A percentile compares a stretch with the other conserved stretches of the same genome.
These are phyloP conservation scores for Crambe crambe DNA, from an alignment of 37 sponge, comb jelly and placozoan genomes.

Conservation along the genomic window DNA sequence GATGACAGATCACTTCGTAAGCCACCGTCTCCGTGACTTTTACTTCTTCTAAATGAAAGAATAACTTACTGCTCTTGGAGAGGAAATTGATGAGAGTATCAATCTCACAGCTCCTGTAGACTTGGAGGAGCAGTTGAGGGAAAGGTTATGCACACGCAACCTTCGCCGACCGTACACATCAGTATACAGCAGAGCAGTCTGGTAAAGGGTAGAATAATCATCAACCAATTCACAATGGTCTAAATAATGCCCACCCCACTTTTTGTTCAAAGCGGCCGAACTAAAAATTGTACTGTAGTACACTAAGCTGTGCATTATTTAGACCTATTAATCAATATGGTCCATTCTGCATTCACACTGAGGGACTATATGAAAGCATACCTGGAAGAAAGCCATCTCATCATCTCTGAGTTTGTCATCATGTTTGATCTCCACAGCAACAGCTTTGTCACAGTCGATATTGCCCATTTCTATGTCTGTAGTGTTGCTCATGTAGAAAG, in stretches of 20 bases:
- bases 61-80: conserved; percentile 83
- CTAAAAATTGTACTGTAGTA: too few relatives aligned
- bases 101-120: conserved; percentile 91
- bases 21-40: too few relatives aligned
- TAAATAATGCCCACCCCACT: too few relatives aligned
- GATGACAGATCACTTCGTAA: too few relatives aligned
- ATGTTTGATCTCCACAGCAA: conserved; percentile 95
- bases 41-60: too few relatives aligned
- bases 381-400: conserved; percentile 83
- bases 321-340: too few relatives aligned
- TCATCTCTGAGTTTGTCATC: conserved; percentile 95
- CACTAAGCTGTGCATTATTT: too few relatives aligned
- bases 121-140: conserved; percentile 73
- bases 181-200: conserved; percentile 97
- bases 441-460: conserved; percentile 75
- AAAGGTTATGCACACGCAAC: conserved; percentile 91
- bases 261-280: too few relatives aligned
- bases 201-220: too few relatives aligned
- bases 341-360: too few relatives aligned
- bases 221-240: too few relatives aligned
- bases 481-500: conserved; percentile 89
- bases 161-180: conserved; percentile 72
- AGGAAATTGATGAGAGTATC: conserved; percentile 85
- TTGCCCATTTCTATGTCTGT: conserved; percentile 94
- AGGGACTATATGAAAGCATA: too few relatives aligned